Conservation (phyloP, 2,888 invertebrate genomes). For the Cryptocephalus primarius region DNA sequence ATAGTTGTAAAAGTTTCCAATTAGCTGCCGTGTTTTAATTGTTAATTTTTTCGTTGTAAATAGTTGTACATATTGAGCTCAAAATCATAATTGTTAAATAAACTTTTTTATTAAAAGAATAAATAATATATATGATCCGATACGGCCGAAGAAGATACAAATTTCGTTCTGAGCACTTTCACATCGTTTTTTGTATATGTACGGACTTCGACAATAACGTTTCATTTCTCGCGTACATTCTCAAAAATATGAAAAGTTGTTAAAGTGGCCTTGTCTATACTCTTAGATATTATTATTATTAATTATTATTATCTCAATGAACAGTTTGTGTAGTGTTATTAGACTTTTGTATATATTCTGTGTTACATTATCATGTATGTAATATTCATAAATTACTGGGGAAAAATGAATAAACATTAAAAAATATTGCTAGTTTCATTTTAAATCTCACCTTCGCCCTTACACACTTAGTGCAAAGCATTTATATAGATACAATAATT, state of each 20-base stretch:
- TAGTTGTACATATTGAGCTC: too few species aligned
- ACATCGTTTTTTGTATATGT: constrained; percentile 7
- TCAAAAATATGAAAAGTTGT: constrained; percentile 15
- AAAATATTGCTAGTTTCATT: too few species aligned
- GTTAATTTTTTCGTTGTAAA: not conserved
- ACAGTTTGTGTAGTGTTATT: constrained; percentile 21
- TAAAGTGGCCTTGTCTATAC: constrained; percentile 25
- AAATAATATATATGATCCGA: too few species aligned
- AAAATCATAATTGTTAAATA: too few species aligned
- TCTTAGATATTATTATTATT: constrained; percentile 8
- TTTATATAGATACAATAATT: too few species aligned
- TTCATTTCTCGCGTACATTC: constrained; percentile 5
- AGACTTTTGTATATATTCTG: constrained; percentile 23
- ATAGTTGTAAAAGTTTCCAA: not conserved
- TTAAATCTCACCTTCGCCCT: too few species aligned
- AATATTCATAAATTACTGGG: constrained; percentile 9
- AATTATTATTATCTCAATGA: constrained; percentile 16
- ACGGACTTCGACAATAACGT: constrained; percentile 13
- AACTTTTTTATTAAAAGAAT: too few species aligned
- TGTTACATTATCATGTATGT: constrained; percentile 22
- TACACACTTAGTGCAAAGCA: too few species aligned
- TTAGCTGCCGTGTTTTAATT: constrained; percentile 2
- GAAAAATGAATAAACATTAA: too few species aligned
- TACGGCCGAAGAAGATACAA: too few species aligned
- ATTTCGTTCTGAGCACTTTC: not conserved